Conservation (phyloP, 2,888 invertebrate species). For the Apomyelois bistriatella region DNA sequence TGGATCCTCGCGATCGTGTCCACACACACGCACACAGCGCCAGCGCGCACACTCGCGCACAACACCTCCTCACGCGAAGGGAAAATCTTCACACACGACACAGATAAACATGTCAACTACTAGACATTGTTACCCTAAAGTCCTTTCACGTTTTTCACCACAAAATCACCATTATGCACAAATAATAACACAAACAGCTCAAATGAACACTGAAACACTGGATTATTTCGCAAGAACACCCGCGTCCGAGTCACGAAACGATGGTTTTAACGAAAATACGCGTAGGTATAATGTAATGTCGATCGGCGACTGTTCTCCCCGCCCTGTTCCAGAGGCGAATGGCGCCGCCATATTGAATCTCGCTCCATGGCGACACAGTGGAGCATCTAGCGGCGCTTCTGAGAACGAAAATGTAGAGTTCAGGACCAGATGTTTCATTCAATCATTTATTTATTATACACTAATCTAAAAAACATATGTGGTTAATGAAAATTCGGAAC, state of each 20-base stretch:
- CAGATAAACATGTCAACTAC: conserved; percentile 80
- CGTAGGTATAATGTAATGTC: conserved; percentile 73
- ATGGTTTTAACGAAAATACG: conserved; percentile 73
- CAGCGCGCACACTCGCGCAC: conserved; percentile 66
- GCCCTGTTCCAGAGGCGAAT: conserved; percentile 78
- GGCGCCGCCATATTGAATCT: conserved; percentile 77
- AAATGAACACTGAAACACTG: conserved; percentile 69
- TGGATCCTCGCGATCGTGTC: conserved; percentile 59
- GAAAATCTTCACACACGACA: conserved; percentile 80
- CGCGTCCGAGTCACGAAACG: conserved; percentile 75
- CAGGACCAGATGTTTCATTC: not conserved
- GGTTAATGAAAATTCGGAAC: not conserved
- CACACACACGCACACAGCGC: conserved; percentile 65
- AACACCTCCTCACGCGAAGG: conserved; percentile 78
- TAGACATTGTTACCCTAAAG: conserved; percentile 79
- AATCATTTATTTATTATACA: not conserved
- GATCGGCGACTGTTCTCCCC: conserved; percentile 76
- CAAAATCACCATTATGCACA: conserved; percentile 65
- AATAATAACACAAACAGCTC: conserved; percentile 67
- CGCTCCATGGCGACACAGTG: conserved; percentile 44
- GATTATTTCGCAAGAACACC: conserved; percentile 70
- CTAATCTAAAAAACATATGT: no score
- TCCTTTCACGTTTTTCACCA: conserved; percentile 75
- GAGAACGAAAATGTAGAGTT: conserved; percentile 38
- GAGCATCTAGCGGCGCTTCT: conserved; percentile 58